Evolutionary conservation across 1,140 invertebrate species (phyloP).

Genomic region (Hetaerina americana): DNA sequence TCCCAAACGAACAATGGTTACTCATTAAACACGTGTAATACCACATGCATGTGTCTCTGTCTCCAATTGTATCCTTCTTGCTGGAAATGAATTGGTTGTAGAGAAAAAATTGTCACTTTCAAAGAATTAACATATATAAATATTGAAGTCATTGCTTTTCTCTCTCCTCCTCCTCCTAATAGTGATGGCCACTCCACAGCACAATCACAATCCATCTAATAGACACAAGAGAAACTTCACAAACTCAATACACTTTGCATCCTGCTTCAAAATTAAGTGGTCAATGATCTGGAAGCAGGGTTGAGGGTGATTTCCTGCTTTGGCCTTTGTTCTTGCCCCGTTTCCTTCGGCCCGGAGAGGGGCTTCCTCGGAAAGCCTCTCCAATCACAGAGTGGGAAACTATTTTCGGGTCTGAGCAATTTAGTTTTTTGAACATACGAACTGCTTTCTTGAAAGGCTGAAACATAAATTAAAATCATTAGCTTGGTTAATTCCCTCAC

Average conservation of each 20-base stretch:
- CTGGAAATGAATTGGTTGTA: too few relatives aligned
- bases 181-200: background rate
- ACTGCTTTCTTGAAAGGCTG: conserved; percentile 29
- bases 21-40: background rate
- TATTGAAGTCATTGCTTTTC: background rate
- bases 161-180: background rate
- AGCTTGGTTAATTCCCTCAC: too few relatives aligned
- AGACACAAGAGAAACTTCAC: background rate
- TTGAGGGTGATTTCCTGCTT: background rate
- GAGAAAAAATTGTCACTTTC: background rate
- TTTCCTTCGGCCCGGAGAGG: conserved; percentile 6
- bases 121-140: background rate
- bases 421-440: conserved; percentile 29
- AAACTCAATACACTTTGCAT: background rate
- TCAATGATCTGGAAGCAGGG: background rate
- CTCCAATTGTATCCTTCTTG: too few relatives aligned
- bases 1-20: background rate
- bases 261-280: background rate
- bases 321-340: conserved; percentile 14
- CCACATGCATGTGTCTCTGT: background rate
- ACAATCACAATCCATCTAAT: background rate
- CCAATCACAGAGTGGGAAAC: conserved; percentile 25
- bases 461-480: conserved; percentile 6
- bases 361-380: conserved; percentile 8
- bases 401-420: conserved; percentile 31